Percentiles rank a stretch among this genome's conserved stretches.
Evolutionary conservation across 2,113 vertebrate species (phyloP).

Genomic region (Raphicerus campestris): DNA sequence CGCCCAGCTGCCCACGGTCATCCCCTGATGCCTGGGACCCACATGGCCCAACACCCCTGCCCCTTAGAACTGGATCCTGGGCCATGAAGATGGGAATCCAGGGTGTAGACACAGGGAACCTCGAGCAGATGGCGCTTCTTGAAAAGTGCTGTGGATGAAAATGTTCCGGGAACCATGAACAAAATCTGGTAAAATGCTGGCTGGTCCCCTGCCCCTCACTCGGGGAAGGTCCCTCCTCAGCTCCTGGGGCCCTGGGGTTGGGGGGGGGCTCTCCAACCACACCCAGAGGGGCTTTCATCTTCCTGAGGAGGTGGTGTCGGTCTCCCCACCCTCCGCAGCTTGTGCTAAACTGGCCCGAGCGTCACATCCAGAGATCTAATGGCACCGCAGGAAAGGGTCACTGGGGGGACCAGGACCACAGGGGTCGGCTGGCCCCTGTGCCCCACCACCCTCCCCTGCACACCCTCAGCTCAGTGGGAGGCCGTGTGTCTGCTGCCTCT

Average conservation of each 20-base stretch:
- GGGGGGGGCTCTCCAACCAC: not conserved
- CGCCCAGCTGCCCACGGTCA: accelerated
- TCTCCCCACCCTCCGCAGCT: not conserved
- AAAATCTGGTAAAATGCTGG: too few relatives aligned
- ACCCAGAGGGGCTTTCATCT: not conserved
- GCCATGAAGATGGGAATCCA: not conserved
- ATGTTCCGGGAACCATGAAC: not conserved
- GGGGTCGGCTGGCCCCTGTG: not conserved
- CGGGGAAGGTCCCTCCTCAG: not conserved
- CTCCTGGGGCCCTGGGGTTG: not conserved
- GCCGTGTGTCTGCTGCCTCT: accelerated
- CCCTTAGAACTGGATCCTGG: not conserved
- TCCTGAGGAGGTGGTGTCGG: not conserved
- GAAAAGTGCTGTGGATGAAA: too few relatives aligned
- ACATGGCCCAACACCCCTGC: accelerated
- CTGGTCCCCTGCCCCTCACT: not conserved
- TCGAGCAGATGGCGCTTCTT: accelerated
- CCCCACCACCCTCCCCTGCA: not conserved
- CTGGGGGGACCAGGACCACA: not conserved
- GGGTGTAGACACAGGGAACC: too few relatives aligned
- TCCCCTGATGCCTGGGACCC: not conserved
- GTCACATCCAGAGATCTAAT: not conserved
- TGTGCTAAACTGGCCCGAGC: not conserved
- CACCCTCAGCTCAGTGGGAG: not conserved
- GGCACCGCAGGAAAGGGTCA: not conserved